Evolutionary conservation across 2,888 invertebrate species (phyloP).

Genomic region (Eupithecia insigniata): DNA sequence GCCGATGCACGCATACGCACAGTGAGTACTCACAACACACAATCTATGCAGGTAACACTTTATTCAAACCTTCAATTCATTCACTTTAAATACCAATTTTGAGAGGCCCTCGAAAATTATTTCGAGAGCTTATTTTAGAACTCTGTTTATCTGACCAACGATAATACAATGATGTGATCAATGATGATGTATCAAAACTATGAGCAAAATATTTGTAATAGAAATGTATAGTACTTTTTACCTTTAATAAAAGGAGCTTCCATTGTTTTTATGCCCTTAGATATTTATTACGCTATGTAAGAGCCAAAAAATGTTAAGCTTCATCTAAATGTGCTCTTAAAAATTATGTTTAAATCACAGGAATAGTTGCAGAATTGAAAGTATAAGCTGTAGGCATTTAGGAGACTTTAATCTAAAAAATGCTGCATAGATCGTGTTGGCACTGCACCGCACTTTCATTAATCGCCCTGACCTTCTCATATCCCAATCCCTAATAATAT

Average conservation of each 20-base stretch:
- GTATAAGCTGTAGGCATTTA: conserved; percentile 16
- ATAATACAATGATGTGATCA: not conserved
- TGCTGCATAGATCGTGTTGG: conserved; percentile 47
- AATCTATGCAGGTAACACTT: conserved; percentile 39
- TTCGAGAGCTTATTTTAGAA: not conserved
- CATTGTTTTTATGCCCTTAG: not conserved
- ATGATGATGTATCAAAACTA: not conserved
- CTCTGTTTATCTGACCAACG: not conserved
- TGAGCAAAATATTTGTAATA: not conserved
- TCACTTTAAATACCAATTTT: not conserved
- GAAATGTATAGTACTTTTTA: not conserved
- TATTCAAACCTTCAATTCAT: not conserved
- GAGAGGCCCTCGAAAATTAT: not conserved
- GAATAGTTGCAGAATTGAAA: conserved; percentile 23
- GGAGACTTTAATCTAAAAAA: not conserved
- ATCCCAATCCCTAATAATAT: not conserved
- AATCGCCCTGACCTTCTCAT: conserved; percentile 17
- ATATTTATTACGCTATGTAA: not conserved
- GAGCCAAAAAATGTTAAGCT: conserved; percentile 3
- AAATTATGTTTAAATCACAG: conserved; percentile 8
- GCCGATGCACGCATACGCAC: conserved; percentile 94
- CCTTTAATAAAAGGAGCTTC: not conserved
- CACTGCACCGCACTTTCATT: conserved; percentile 42
- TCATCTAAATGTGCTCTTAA: conserved; percentile 3
- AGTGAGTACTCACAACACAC: conserved; percentile 87